A percentile compares a stretch with the other conserved stretches of the same genome.
These are phyloP conservation scores for Octonoba sinensis DNA, from an alignment of 2,888 invertebrate species.

Conservation along the genomic window DNA sequence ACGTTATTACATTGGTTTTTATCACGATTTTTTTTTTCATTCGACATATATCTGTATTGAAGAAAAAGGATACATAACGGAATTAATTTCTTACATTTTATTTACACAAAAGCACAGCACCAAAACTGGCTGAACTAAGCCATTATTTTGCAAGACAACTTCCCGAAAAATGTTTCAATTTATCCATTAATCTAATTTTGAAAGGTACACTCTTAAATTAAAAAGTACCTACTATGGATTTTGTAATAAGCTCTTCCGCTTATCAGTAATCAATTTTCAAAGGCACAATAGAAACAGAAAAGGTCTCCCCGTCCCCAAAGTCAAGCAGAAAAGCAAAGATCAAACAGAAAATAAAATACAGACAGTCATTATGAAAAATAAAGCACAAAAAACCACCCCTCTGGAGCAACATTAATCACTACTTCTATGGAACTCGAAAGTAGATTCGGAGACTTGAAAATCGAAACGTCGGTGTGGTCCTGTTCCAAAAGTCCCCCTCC, in stretches of 20 bases:
- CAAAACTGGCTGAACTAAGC: no score
- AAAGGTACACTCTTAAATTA: no score
- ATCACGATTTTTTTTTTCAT: no score
- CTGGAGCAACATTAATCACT: constrained; percentile 39
- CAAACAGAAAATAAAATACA: constrained; percentile 3
- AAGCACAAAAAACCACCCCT: not conserved
- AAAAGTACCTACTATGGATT: constrained; percentile 16
- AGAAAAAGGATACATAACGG: no score
- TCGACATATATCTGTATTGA: no score
- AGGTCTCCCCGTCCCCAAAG: not conserved
- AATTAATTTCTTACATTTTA: no score
- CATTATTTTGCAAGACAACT: no score
- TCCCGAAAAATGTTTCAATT: no score
- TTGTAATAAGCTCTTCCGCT: constrained; percentile 24
- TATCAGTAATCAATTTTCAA: constrained; percentile 5
- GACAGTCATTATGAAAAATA: not conserved
- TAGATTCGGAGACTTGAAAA: constrained; percentile 20
- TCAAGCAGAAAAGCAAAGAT: not conserved
- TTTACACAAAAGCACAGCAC: no score
- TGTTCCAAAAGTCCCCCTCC: no score
- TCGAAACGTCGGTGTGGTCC: constrained; percentile 13
- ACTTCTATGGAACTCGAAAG: constrained; percentile 31
- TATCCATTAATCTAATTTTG: no score
- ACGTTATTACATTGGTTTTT: no score
- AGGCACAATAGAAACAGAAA: constrained; percentile 3